A percentile compares a stretch with the other conserved stretches of the same genome.
Conservation (phyloP, 2,113 vertebrate genomes). For the Suncus etruscus region DNA sequence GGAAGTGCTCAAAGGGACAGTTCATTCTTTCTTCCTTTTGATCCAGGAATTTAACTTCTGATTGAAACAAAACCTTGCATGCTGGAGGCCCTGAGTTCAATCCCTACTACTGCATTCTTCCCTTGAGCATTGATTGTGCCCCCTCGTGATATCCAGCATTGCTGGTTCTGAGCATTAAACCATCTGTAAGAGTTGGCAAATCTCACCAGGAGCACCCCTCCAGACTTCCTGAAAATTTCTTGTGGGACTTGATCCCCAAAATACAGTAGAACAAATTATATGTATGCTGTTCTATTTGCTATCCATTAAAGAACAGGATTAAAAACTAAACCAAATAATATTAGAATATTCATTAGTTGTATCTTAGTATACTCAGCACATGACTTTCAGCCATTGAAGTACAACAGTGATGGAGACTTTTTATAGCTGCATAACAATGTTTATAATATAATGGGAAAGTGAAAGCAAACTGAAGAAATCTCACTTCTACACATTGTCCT, state of each 20-base stretch:
- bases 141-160: too few species aligned
- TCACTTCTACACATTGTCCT: too few species aligned
- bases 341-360: constrained; percentile 40
- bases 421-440: not conserved
- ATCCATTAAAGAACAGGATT: not conserved
- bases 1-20: not conserved
- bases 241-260: too few species aligned
- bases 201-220: too few species aligned
- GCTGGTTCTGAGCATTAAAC: too few species aligned
- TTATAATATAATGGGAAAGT: constrained; percentile 17
- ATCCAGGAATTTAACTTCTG: not conserved
- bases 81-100: too few species aligned
- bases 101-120: too few species aligned
- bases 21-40: not conserved
- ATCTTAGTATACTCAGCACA: not conserved
- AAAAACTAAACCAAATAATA: constrained; percentile 52
- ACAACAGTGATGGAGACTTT: not conserved
- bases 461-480: constrained; percentile 15
- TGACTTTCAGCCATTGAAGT: constrained; percentile 49
- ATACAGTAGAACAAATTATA: not conserved
- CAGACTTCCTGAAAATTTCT: too few species aligned
- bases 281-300: not conserved
- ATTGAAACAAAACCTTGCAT: too few species aligned
- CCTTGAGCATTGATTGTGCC: too few species aligned
- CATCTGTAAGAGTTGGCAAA: too few species aligned